Evolutionary conservation across 2,888 invertebrate species (phyloP), one percentile per base, ranked within the genome.

Genomic region (Machimus atricapillus): DNA sequence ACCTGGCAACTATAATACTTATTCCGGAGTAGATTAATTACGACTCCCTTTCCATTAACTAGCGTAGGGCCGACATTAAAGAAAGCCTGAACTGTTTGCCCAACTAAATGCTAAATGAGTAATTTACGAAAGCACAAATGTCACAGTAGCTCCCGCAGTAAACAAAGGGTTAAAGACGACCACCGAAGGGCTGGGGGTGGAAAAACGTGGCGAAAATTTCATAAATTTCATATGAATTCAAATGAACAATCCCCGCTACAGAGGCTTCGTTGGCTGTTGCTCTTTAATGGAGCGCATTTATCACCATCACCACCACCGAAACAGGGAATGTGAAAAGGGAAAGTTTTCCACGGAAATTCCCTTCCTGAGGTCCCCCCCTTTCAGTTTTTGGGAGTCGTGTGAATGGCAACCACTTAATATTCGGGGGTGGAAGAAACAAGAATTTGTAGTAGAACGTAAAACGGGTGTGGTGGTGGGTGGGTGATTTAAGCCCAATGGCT

Each of bases 331-430:
- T 16, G 46, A 23, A 79, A 19, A 79, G 79, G 52, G 79, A 79
- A 79, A 79, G 16, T 79, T 79, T 40, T 27, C 27, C 27, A 66
- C 27, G 66, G 12, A 27, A 23, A 8, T n/a, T 12, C 66, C 7
- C 9, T 4, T 23, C 19, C 52, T 5, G 19, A 52, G n/a, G n/a
- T n/a, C 19, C 1, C n/a, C 52, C 43, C 43, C 2, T 43, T 14
- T 43, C 43, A 46, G 43, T 46, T n/a, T n/a, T 7, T 19, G 43
- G 12, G 19, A 31, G 31, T 23, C 16, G 52, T 52, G 52, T 31
- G 46, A 79, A 79, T 52, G 79, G 52, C 79, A 79, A 79, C 52
- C 79, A 79, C 79, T 79, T 79, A 79, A 78, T 52, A 52, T 79
- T 79, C 23, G 31, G 23, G 37, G n/a, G 43, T 16, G 4, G 43